Percentiles rank a stretch among this genome's conserved stretches.
Evolutionary conservation across 2,113 vertebrate genomes (phyloP).

Genomic region (Ameiurus melas): DNA sequence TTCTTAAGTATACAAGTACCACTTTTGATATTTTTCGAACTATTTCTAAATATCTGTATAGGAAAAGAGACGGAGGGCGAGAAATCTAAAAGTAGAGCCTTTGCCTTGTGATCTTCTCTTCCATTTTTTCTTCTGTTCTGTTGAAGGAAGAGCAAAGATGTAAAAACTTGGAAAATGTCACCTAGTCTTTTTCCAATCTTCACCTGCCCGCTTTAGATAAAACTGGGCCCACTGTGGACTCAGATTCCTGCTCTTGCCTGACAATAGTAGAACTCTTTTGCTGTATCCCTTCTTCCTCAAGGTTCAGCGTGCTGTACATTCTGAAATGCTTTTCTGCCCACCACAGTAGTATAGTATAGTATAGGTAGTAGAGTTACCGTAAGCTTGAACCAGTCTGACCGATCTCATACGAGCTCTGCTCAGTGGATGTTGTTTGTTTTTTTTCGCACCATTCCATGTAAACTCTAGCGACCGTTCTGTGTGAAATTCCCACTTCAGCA

Average conservation of each 20-base stretch:
- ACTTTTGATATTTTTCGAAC: not conserved
- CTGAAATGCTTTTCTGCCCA: not conserved
- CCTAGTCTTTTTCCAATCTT: not conserved
- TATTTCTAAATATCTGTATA: not conserved
- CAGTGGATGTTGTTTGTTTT: not conserved
- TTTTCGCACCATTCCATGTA: not conserved
- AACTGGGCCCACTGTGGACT: not conserved
- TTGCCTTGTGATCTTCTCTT: not conserved
- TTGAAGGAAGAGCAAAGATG: constrained; percentile 64
- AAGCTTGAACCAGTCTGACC: not conserved
- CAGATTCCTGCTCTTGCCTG: not conserved
- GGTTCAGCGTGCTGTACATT: not conserved
- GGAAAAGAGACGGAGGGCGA: not conserved
- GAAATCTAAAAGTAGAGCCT: not conserved
- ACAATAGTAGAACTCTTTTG: not conserved
- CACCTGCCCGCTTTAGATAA: not conserved
- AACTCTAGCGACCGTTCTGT: not conserved
- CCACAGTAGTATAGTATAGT: not conserved
- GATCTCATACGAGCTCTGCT: not conserved
- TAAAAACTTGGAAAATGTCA: constrained; percentile 4
- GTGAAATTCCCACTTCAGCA: not conserved
- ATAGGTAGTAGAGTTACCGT: not conserved
- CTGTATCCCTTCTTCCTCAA: not conserved
- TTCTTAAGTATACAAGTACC: not conserved
- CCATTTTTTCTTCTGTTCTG: not conserved